Conservation (phyloP, 2,113 vertebrate species). For the Chlamydotis undulata region DNA sequence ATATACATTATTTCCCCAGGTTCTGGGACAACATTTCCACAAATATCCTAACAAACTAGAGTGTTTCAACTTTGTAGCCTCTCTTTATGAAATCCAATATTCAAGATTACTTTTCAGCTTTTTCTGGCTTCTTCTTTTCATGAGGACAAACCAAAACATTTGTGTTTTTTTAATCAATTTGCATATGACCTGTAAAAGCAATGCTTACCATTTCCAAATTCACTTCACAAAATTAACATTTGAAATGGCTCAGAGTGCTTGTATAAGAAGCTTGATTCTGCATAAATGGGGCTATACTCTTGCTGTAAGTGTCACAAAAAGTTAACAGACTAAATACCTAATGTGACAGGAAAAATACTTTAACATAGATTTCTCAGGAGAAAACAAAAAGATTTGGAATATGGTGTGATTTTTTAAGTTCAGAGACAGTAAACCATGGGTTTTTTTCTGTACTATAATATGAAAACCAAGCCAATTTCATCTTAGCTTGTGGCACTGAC, state of each 20-base stretch:
- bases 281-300: background rate
- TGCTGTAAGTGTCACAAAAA: background rate
- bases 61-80: background rate
- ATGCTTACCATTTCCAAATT: background rate
- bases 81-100: background rate
- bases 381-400: background rate
- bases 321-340: background rate
- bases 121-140: background rate
- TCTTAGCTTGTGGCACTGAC: background rate
- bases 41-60: background rate
- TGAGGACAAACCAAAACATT: background rate
- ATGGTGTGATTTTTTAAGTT: background rate
- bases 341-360: background rate
- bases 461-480: background rate
- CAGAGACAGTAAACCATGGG: background rate
- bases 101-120: background rate
- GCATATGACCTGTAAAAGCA: background rate
- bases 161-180: background rate
- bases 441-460: background rate
- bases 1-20: background rate
- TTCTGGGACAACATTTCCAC: background rate
- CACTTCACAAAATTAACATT: background rate
- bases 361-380: background rate
- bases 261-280: background rate
- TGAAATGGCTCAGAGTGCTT: background rate